Evolutionary conservation across 2,888 invertebrate species (phyloP), one percentile per base, ranked within the genome.

Genomic region (Anthophora plumipes): DNA sequence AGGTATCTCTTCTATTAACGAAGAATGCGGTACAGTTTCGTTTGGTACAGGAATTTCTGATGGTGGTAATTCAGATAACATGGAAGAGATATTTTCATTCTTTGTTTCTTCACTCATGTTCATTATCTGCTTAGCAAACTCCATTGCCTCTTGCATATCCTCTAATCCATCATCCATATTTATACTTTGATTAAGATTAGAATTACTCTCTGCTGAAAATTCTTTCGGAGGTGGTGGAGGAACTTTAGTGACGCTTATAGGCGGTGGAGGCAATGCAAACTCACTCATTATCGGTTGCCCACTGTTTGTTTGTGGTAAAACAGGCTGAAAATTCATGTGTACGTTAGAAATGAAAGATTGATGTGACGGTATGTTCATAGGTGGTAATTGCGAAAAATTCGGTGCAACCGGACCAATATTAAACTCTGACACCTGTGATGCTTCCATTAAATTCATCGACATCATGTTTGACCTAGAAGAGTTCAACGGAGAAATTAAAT

Each of bases 121-220:
- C 91, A 92, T 91, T 11, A 91, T 74, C 55, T 91, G 88, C 22
- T 92, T 89, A 0, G 93, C 93, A 57, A 93, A 93, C 59, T 91
- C 91, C 89, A 93, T 90, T 1, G 93, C 93, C 57, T 92, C 91
- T 39, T 92, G 91, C 91, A 93, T 91, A 39, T 93, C 93, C 48
- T 89, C 89, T 4, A 92, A 80, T 17, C 90, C 91, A 31, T 91
- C 91, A 4, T 91, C 90, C 57, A 85, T 77, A 43, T 31, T 80
- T 43, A 48, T 20, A 39, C 17, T 59, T 17, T 59, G 70, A 12
- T 60, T 52, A 2, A 43, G 12, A 66, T 46, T 59, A 0, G 57
- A 31, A 50, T 55, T 14, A 6, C n/a, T 25, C n/a, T 50, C 52
- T 4, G 41, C 11, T 0, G 14, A 37, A 8, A 43, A 0, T 4